These are phyloP conservation scores for Apotomis turbidana DNA, from an alignment of 2,888 invertebrate species.

Conservation along the genomic window DNA sequence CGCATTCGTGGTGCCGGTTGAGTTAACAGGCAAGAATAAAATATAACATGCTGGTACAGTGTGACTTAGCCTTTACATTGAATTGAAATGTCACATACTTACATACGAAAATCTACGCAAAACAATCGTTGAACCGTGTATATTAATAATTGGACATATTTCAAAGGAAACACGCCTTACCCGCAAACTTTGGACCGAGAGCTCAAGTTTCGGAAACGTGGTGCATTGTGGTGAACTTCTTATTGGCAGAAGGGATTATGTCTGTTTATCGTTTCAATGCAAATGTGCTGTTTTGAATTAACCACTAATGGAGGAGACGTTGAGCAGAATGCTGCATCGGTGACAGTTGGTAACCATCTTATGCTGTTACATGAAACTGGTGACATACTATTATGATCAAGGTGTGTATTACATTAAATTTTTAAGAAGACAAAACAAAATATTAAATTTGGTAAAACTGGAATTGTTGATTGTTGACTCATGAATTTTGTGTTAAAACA, in stretches of 20 bases:
- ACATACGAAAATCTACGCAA: too few relatives aligned
- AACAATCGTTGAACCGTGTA: background rate
- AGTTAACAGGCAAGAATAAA: too few relatives aligned
- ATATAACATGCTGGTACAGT: too few relatives aligned
- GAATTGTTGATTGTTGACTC: too few relatives aligned
- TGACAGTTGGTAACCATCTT: conserved; percentile 4
- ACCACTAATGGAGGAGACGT: background rate
- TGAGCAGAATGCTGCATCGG: conserved; percentile 8
- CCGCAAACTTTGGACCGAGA: conserved; percentile 22
- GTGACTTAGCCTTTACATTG: too few relatives aligned
- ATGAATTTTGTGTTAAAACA: too few relatives aligned
- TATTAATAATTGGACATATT: conserved; percentile 27
- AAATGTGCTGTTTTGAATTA: background rate
- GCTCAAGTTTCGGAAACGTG: conserved; percentile 10
- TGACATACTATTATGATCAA: background rate
- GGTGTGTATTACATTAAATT: too few relatives aligned
- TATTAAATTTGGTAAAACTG: too few relatives aligned
- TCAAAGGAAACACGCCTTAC: conserved; percentile 14
- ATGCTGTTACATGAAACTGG: background rate
- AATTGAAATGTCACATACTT: too few relatives aligned
- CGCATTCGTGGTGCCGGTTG: too few relatives aligned
- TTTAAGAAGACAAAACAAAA: too few relatives aligned
- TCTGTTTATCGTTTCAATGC: background rate
- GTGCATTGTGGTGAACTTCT: background rate
- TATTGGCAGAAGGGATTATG: background rate